Base-by-base conservation (phyloP, 2,888 invertebrate species). In the Prionchulus punctatus region DNA sequence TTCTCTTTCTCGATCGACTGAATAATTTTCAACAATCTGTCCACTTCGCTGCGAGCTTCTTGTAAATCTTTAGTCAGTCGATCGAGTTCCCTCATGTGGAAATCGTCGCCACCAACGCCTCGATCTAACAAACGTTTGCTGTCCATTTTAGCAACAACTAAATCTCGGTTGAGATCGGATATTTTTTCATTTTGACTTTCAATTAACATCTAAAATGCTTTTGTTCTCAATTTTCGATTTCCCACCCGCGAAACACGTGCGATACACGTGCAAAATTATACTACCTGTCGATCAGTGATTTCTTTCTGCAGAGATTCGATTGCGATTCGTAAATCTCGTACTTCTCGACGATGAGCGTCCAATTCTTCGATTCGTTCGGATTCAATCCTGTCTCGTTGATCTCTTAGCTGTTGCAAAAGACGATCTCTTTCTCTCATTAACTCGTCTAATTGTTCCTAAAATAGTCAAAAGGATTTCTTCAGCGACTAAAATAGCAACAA, bases 361-460 rank as follows among this genome's bases (percentile, higher is more conserved):
- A 65, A 62, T 53, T 64, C 65, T 47, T 64, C 56, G 28, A 70
- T 61, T n/a, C 66, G 63, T 12, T 56, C 55, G 4, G 63, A 59
- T 54, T 70, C 59, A 18, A 30, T 15, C 3, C 58, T 43, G 67
- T 92, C 92, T 61, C 91, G 79, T 73, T 96, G 94, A 74, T 94
- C 94, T 64, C 88, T 85, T 70, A 91, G 86, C 68, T 96, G 94
- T 64, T 88, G 85, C 74, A 94, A 92, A 45, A 90, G 87, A 64
- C 91, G 80, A 69, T 94, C 92, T 69, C 92, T 79, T 71, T 94
- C 92, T 70, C 96, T 92, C 64, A 87, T 77, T 60, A 92, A 76
- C 71, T 90, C 91, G 64, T 85, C 83, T 78, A 98, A 91, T 77
- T 94, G 94, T 72, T 90, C 90, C 69, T 96, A 26, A 54, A 47